These are phyloP conservation scores for Lithophane semibrunnea DNA, from an alignment of 2,888 invertebrate genomes.

Conservation along the genomic window DNA sequence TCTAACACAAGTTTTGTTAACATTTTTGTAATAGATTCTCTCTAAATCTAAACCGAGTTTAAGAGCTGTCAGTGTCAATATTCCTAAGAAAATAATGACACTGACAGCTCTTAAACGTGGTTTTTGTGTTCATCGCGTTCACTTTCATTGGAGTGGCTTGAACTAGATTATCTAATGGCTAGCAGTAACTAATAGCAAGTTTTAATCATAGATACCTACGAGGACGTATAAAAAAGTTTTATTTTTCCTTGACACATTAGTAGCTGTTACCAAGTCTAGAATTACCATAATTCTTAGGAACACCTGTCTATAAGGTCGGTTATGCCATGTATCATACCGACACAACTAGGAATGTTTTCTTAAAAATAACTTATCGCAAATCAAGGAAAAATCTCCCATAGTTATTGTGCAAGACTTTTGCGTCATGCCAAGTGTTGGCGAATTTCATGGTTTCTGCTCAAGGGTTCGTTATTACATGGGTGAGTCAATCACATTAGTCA, in stretches of 20 bases:
- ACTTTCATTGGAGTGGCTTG: background rate
- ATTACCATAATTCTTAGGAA: constrained; percentile 46
- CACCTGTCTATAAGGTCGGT: constrained; percentile 17
- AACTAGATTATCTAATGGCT: constrained; percentile 16
- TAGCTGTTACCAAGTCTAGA: constrained; percentile 13
- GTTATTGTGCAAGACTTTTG: constrained; percentile 35
- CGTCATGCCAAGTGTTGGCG: constrained; percentile 44
- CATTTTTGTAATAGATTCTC: too few species aligned
- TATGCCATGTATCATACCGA: constrained; percentile 14
- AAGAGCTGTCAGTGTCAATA: too few species aligned
- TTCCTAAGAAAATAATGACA: too few species aligned
- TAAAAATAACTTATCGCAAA: constrained; percentile 40
- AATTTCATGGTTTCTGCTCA: constrained; percentile 54
- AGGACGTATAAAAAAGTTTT: constrained; percentile 20
- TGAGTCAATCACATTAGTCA: constrained; percentile 48
- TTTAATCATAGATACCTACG: constrained; percentile 14
- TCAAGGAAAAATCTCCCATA: constrained; percentile 52
- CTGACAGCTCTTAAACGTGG: too few species aligned
- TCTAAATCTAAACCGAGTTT: too few species aligned
- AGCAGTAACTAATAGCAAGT: constrained; percentile 3
- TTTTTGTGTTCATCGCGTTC: too few species aligned
- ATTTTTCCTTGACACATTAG: constrained; percentile 43
- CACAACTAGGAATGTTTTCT: constrained; percentile 40
- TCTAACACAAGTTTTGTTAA: too few species aligned
- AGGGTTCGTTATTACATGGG: constrained; percentile 31